Evolutionary conservation across 1,140 invertebrate species (phyloP).

Genomic region (Papilio aristodemus): DNA sequence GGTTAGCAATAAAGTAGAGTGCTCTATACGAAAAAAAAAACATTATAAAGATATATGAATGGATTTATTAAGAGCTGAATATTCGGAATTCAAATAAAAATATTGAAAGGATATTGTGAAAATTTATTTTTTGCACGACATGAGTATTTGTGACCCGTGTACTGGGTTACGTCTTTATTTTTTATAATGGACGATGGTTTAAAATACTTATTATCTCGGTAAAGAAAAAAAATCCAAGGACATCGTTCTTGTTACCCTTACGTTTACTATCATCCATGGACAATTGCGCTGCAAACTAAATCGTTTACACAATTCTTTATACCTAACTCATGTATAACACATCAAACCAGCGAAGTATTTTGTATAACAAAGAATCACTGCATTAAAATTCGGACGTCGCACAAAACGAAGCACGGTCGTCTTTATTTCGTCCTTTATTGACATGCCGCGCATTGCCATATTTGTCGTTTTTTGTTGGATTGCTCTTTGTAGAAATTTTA

Average conservation of each 20-base stretch:
- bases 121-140: not conserved
- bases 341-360: not conserved
- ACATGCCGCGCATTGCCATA: slow-evolving; percentile 1
- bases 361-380: slow-evolving; percentile 12
- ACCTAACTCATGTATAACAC: not conserved
- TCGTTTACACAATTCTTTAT: too few relatives aligned
- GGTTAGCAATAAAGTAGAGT: slow-evolving; percentile 8
- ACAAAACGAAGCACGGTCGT: slow-evolving; percentile 10
- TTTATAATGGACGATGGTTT: too few relatives aligned
- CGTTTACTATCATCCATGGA: too few relatives aligned
- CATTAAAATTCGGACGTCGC: slow-evolving; percentile 9
- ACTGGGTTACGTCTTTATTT: too few relatives aligned
- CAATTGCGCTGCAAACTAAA: too few relatives aligned
- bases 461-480: not conserved
- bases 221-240: too few relatives aligned
- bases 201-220: too few relatives aligned
- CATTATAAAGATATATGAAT: not conserved
- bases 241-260: too few relatives aligned
- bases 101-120: not conserved
- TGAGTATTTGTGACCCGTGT: too few relatives aligned
- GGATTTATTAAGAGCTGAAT: slow-evolving; percentile 13
- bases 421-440: slow-evolving; percentile 17
- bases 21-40: not conserved
- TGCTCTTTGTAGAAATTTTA: not conserved
- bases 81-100: not conserved